phyloP scores from a whole-genome alignment of 2,888 invertebrate species.

The Calliphora vomitoria region DNA sequence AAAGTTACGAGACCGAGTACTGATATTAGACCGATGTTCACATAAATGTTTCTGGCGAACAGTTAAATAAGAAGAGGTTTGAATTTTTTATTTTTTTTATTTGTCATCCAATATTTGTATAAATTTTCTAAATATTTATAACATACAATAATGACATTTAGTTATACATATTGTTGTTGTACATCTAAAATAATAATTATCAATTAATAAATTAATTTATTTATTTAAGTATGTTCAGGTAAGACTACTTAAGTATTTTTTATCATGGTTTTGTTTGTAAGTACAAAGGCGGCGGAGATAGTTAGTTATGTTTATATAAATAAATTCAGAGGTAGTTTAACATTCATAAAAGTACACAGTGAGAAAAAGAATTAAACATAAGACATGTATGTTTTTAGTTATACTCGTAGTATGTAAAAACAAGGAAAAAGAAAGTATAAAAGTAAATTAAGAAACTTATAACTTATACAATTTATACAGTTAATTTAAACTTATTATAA shows the following conservation, averaged over 20 bases:
- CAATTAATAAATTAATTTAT: not conserved
- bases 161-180: not conserved
- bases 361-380: constrained; percentile 23
- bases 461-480: constrained; percentile 38
- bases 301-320: not conserved
- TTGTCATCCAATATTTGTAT: not conserved
- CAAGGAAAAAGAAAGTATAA: constrained; percentile 26
- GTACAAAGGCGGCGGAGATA: constrained; percentile 64
- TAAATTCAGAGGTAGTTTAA: constrained; percentile 56
- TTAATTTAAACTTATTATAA: constrained; percentile 46
- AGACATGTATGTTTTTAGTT: not conserved
- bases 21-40: too few species aligned
- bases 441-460: constrained; percentile 32
- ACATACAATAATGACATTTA: constrained; percentile 3
- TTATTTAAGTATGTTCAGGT: not conserved
- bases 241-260: not conserved
- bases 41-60: too few species aligned
- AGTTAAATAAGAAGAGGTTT: not conserved
- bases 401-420: constrained; percentile 11
- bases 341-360: constrained; percentile 34
- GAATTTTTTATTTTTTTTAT: not conserved
- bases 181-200: constrained; percentile 13
- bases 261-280: constrained; percentile 40
- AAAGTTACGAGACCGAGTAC: too few species aligned
- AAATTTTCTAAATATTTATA: constrained; percentile 25